Conservation (phyloP, 2,888 invertebrate genomes). For the Mesodorylaimus sp. region DNA sequence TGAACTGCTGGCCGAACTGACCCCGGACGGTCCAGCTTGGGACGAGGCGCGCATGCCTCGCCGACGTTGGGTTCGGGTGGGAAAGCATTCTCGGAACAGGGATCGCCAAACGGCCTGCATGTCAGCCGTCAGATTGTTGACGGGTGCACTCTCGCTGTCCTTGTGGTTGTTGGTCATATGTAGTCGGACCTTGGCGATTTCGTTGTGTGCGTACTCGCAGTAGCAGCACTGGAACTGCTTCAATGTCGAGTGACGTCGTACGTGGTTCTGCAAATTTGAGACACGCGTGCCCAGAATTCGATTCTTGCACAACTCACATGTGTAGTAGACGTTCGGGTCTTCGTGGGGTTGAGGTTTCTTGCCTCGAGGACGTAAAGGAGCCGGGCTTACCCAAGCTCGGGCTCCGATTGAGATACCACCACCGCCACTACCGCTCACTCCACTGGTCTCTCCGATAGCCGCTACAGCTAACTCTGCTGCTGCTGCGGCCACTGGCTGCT, state of each 20-base stretch:
- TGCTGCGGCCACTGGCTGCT: too few relatives aligned
- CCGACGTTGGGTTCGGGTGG: too few relatives aligned
- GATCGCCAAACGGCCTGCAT: conserved; percentile 17
- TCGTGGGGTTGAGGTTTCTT: too few relatives aligned
- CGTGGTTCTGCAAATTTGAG: conserved; percentile 18
- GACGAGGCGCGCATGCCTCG: too few relatives aligned
- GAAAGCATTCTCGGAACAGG: conserved; percentile 20
- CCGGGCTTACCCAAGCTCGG: too few relatives aligned
- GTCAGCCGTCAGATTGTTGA: conserved; percentile 14
- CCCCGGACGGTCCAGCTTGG: too few relatives aligned
- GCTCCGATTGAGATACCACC: too few relatives aligned
- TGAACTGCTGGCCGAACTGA: too few relatives aligned
- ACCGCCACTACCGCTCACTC: too few relatives aligned
- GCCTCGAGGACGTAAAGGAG: too few relatives aligned
- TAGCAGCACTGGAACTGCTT: conserved; percentile 17
- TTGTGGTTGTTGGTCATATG: conserved; percentile 20
- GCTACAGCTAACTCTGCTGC: too few relatives aligned
- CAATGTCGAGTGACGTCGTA: conserved; percentile 17
- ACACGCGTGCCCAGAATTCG: conserved; percentile 17
- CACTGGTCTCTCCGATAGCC: too few relatives aligned
- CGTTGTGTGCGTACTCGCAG: conserved; percentile 19
- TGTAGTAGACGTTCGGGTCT: conserved; percentile 13
- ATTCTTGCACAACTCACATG: conserved; percentile 14
- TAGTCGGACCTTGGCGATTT: conserved; percentile 17
- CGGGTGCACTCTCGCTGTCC: conserved; percentile 14